Conservation (phyloP, 2,797 vertebrate species). For the Saxicola maurus region DNA sequence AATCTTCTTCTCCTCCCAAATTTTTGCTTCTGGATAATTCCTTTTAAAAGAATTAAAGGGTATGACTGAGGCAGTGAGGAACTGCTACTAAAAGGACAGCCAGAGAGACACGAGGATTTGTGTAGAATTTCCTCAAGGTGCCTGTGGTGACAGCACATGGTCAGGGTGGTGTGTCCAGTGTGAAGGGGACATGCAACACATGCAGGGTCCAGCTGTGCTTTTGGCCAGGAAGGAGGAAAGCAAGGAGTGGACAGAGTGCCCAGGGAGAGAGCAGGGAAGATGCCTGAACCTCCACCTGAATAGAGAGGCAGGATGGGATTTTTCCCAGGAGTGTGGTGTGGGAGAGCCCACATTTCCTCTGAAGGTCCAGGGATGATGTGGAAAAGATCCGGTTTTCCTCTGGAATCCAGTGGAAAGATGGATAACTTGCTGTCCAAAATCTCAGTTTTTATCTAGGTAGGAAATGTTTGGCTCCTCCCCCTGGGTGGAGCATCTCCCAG, state of each 20-base stretch:
- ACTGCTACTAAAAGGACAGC: neutral
- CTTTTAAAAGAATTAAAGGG: conserved; percentile 7
- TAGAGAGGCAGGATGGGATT: neutral
- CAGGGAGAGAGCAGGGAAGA: neutral
- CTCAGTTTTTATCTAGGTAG: too few species aligned
- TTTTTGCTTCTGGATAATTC: conserved; percentile 43
- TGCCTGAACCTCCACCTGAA: neutral
- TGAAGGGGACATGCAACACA: rapidly evolving
- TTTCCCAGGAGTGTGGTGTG: neutral
- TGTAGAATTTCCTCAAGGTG: neutral
- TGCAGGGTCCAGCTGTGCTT: neutral
- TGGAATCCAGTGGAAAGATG: too few species aligned
- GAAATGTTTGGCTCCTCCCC: too few species aligned
- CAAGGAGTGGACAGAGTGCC: rapidly evolving
- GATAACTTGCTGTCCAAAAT: too few species aligned
- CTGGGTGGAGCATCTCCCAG: too few species aligned
- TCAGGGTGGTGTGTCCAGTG: rapidly evolving
- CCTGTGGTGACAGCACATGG: rapidly evolving
- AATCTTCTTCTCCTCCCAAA: conserved; percentile 43
- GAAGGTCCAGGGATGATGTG: too few species aligned
- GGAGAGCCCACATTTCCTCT: too few species aligned
- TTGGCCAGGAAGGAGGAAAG: neutral
- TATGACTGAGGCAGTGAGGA: neutral
- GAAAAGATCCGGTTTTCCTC: too few species aligned
- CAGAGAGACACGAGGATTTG: neutral